Percentiles rank a stretch among this genome's conserved stretches.
Evolutionary conservation across 2,113 vertebrate genomes (phyloP).

Genomic region (Columba janthina): DNA sequence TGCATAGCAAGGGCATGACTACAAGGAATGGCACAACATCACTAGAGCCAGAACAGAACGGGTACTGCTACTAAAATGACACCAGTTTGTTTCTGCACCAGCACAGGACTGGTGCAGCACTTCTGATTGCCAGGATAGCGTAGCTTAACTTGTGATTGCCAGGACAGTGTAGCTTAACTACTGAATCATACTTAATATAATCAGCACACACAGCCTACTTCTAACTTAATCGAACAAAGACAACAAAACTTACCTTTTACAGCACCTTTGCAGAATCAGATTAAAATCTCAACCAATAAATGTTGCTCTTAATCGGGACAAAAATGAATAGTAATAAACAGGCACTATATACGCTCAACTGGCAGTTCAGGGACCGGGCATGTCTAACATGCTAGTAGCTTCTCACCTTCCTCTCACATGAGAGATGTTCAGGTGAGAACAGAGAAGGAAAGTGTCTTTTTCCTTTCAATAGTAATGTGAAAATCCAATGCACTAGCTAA

Average conservation of each 20-base stretch:
- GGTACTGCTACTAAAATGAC: not conserved
- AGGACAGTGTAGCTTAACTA: not conserved
- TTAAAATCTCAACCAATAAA: not conserved
- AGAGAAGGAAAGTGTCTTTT: not conserved
- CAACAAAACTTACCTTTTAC: not conserved
- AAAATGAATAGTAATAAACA: not conserved
- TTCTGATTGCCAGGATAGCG: not conserved
- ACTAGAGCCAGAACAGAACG: not conserved
- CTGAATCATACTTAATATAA: not conserved
- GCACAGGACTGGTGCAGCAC: not conserved
- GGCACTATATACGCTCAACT: not conserved
- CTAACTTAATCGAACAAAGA: not conserved
- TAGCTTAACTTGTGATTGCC: not conserved
- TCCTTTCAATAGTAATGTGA: not conserved
- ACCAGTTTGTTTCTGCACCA: not conserved
- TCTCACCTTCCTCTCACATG: not conserved
- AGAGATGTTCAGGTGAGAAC: not conserved
- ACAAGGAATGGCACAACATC: not conserved
- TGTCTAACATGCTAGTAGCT: fast-evolving
- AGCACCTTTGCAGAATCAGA: not conserved
- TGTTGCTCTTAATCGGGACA: not conserved
- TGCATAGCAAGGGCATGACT: not conserved
- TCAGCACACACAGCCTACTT: not conserved
- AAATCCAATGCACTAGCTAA: not conserved
- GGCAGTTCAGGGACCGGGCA: not conserved